Base-by-base conservation (phyloP, 1,140 invertebrate species). In the Microplitis mediator region DNA sequence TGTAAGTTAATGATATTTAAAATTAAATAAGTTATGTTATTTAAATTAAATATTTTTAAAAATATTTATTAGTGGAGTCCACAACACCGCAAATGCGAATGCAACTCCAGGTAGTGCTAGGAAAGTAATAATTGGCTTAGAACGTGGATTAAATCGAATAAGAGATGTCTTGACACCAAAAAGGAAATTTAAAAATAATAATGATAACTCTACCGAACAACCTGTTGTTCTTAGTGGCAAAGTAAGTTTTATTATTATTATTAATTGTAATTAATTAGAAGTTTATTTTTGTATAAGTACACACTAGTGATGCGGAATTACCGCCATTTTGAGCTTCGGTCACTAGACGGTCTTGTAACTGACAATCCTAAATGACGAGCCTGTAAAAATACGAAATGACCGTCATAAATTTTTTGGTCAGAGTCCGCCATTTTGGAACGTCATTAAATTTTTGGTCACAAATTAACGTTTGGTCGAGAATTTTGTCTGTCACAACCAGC, bases 121-220 rank as follows among this genome's bases (percentile, higher is more conserved):
- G 63, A 90, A 91, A 79, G 89, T 94, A 66, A 83, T 89, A 66
- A 88, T 93, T 79, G 93, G 91, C 3, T 88, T 95, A 52, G 94
- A 94, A 82, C 88, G 91, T 73, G 90, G 90, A 4, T 83, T 93
- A n/a, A 90, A 92, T 80, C 88, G 88, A 72, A 89, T 95, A 50
- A 88, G 90, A 73, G 90, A 89, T 72, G 92, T 94, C 76, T 82
- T 95, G 2, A 95, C 93, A 9, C 93, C 93, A 0, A 91, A 90
- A 81, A 83, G 86, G 23, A 85, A 86, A 8, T 58, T 77, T 0
- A 86, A 86, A 66, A 9, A 9, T 45, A 45, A 45, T 8, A 79
- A 85, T 69, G 81, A 80, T 71, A 66, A 64, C 1, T 61, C 80
- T 68, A 70, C 75, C 6, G 77, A 80, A 45, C 81, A 83, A 71